Evolutionary conservation across 2,888 invertebrate genomes (phyloP), one percentile per base, ranked within the genome.

Genomic region (Zaprionus bogoriensis): DNA sequence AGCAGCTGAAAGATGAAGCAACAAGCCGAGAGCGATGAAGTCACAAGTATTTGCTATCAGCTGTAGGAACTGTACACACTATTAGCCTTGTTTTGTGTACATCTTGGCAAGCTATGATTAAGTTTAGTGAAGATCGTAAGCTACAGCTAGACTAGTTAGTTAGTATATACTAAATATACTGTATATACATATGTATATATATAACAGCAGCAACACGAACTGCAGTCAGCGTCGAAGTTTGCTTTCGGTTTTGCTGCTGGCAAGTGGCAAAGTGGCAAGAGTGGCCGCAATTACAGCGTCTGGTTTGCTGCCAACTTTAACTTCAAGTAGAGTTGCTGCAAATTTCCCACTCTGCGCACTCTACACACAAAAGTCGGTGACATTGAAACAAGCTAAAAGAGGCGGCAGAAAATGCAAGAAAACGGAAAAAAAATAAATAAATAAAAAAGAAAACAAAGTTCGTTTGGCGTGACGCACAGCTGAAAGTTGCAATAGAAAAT

Each of bases 321-420:
- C 32, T 17, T 17, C 14, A 27, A 27, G 17, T n/a, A n/a, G n/a
- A n/a, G n/a, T n/a, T n/a, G 17, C 32, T 36, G 32, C 32, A 36
- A 17, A 17, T 22, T 28, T 22, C 27, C 27, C 42, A 44, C 12
- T 7, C 54, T 9, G 47, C 28, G 47, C 36, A 27, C 9, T 6
- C 12, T 22, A 25, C 57, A 41, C 20, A 17, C 44, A 46, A 55
- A 19, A 38, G 53, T 51, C 52, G 72, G 23, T 76, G 77, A 73
- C 73, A 79, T 79, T 73, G 74, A 70, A 73, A 61, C 38, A 61
- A 50, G 48, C n/a, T n/a, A n/a, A n/a, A n/a, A n/a, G n/a, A n/a
- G n/a, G n/a, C n/a, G n/a, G n/a, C 48, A 58, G 28, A 23, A 25
- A 30, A 41, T 28, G 47, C 19, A 17, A 14, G 4, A 63, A 72